These are phyloP conservation scores for Aphis craccivora DNA, from an alignment of 1,140 invertebrate species.

Conservation along the genomic window DNA sequence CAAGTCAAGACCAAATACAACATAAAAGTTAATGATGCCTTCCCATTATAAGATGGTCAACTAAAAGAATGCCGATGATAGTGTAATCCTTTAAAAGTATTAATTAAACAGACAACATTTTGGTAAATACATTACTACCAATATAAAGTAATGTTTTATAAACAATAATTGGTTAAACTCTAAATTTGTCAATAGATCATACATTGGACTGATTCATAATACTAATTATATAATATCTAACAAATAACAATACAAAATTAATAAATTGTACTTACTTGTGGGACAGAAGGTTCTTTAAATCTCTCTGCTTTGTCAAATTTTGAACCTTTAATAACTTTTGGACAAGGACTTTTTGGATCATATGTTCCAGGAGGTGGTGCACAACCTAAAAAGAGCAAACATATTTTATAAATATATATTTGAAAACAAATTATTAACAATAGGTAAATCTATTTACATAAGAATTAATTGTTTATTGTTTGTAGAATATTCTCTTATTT, in stretches of 20 bases:
- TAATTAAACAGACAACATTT: no score
- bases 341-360: slow-evolving; percentile 46
- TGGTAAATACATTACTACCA: no score
- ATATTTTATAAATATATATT: not conserved
- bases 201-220: not conserved
- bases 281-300: slow-evolving; percentile 39
- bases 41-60: no score
- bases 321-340: slow-evolving; percentile 35
- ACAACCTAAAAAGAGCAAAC: slow-evolving; percentile 40
- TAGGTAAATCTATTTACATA: not conserved
- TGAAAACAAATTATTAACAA: not conserved
- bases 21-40: no score
- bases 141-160: no score
- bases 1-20: no score
- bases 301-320: slow-evolving; percentile 36
- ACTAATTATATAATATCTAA: not conserved
- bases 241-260: not conserved
- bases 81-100: no score
- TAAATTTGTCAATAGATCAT: no score
- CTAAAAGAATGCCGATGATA: no score
- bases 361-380: slow-evolving; percentile 48
- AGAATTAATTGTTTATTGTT: no score
- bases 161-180: no score
- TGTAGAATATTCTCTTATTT: not conserved
- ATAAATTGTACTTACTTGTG: slow-evolving; percentile 14